Percentiles rank a stretch among this genome's conserved stretches.
Evolutionary conservation across 2,797 vertebrate genomes (phyloP).

Genomic region (Rhinophrynus dorsalis): DNA sequence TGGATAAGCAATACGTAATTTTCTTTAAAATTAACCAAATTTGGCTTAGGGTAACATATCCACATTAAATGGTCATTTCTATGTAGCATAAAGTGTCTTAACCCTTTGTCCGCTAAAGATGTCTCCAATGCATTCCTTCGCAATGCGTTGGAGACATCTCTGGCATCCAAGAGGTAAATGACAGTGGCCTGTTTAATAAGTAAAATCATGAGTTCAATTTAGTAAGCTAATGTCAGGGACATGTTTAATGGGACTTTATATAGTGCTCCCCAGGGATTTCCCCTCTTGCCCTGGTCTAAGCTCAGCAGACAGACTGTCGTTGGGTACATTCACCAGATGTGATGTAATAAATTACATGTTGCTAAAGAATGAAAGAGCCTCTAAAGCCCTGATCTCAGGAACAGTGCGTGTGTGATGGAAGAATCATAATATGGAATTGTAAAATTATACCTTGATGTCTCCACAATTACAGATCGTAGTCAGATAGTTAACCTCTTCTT

Average conservation of each 20-base stretch:
- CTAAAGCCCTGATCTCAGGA: neutral
- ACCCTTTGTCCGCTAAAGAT: too few relatives aligned
- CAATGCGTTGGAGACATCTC: too few relatives aligned
- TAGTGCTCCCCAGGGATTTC: neutral
- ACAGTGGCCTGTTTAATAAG: too few relatives aligned
- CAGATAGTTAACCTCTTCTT: too few relatives aligned
- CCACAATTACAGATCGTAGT: neutral
- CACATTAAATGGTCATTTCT: too few relatives aligned
- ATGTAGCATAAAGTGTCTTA: too few relatives aligned
- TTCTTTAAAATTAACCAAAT: too few relatives aligned
- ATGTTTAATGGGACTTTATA: slow-evolving; percentile 10
- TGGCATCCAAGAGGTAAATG: too few relatives aligned
- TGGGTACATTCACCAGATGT: slow-evolving; percentile 16
- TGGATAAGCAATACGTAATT: too few relatives aligned
- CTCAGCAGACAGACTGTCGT: neutral
- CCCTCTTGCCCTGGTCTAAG: neutral
- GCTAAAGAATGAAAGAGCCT: neutral
- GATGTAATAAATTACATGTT: slow-evolving; percentile 20
- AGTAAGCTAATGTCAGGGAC: slow-evolving; percentile 20
- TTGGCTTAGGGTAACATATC: too few relatives aligned
- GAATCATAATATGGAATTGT: neutral
- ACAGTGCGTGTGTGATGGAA: neutral
- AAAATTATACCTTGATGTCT: neutral
- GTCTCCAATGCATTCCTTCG: too few relatives aligned
- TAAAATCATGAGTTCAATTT: too few relatives aligned